These are phyloP conservation scores for Drosophila ogumai DNA, from an alignment of 1,140 invertebrate species.

Conservation along the genomic window DNA sequence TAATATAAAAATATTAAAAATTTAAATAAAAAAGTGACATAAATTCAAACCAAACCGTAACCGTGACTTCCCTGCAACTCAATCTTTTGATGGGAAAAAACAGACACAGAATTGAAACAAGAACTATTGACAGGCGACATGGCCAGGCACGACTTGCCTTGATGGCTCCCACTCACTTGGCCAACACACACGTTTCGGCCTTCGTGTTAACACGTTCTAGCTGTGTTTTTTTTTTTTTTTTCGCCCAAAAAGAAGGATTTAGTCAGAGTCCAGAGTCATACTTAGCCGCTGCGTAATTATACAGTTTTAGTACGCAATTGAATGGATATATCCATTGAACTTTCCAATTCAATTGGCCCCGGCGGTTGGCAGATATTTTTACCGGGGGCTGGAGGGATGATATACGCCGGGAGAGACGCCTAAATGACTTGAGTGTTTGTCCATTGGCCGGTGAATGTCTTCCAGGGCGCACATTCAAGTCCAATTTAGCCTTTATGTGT, in stretches of 20 bases:
- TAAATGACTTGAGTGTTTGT: slow-evolving; percentile 77
- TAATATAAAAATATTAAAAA: too few relatives aligned
- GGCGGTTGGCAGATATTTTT: slow-evolving; percentile 13
- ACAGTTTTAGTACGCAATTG: slow-evolving; percentile 57
- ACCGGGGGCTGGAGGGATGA: neutral
- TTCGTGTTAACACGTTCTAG: slow-evolving; percentile 51
- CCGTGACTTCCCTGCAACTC: neutral
- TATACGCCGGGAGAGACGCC: neutral
- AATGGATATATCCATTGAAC: slow-evolving; percentile 65
- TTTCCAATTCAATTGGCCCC: slow-evolving; percentile 64
- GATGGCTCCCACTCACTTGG: slow-evolving; percentile 46
- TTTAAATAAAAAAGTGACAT: too few relatives aligned
- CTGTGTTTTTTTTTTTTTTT: neutral
- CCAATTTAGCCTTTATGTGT: slow-evolving; percentile 80
- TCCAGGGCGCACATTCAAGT: slow-evolving; percentile 65
- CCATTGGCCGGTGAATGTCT: slow-evolving; percentile 59
- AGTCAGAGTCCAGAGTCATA: neutral
- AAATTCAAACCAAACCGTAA: neutral
- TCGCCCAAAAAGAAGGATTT: slow-evolving; percentile 15
- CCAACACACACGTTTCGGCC: slow-evolving; percentile 38
- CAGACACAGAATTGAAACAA: slow-evolving; percentile 26
- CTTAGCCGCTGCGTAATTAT: slow-evolving; percentile 55
- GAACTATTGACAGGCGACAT: slow-evolving; percentile 44
- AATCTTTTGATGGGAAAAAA: neutral
- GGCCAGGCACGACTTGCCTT: slow-evolving; percentile 26